Percentiles rank a stretch among this genome's conserved stretches.
Evolutionary conservation across 2,797 vertebrate species (phyloP).

Genomic region (Hybognathus amarus): DNA sequence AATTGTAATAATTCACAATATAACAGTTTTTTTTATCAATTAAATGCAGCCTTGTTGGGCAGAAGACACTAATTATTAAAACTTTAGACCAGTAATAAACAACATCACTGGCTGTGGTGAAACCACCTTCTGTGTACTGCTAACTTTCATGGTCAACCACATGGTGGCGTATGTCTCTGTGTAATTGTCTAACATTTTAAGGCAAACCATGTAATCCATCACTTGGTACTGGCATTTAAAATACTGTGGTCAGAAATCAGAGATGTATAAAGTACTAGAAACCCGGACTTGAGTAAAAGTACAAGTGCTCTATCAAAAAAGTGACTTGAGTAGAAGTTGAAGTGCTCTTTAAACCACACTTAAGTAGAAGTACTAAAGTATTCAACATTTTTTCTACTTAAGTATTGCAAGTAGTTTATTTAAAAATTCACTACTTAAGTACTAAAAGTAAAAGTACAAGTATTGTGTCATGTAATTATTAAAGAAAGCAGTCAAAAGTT

Average conservation of each 20-base stretch:
- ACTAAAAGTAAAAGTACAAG: no score
- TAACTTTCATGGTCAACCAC: neutral
- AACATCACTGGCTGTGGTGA: neutral
- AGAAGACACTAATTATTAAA: neutral
- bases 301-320: no score
- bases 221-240: neutral
- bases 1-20: neutral
- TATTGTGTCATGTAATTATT: no score
- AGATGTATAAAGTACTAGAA: no score
- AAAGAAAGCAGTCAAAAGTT: no score
- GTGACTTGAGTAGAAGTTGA: no score
- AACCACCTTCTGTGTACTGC: neutral
- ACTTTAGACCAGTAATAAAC: neutral
- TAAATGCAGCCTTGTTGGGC: neutral
- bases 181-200: neutral
- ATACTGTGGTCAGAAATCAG: neutral
- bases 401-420: no score
- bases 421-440: no score
- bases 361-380: no score
- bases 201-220: neutral
- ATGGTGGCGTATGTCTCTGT: conserved; percentile 3
- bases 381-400: no score
- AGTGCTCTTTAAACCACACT: no score
- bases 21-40: neutral
- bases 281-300: no score